These are phyloP conservation scores for Romanomermis culicivorax DNA, from an alignment of 2,888 invertebrate genomes.

Conservation along the genomic window DNA sequence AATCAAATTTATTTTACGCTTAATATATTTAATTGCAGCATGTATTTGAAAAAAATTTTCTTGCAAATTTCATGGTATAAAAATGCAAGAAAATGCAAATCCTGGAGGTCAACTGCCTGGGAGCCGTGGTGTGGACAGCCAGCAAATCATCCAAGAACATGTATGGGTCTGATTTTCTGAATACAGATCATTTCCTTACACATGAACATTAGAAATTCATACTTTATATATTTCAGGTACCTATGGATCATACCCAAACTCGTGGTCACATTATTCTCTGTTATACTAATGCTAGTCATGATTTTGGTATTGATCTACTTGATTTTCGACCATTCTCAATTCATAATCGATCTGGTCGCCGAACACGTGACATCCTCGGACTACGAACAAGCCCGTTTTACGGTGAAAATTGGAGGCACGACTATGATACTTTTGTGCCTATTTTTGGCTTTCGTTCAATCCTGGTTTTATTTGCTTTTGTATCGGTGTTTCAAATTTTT, in stretches of 20 bases:
- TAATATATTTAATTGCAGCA: too few species aligned
- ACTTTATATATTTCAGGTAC: neutral
- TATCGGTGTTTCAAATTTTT: conserved; percentile 1
- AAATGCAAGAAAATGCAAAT: too few species aligned
- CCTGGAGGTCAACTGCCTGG: too few species aligned
- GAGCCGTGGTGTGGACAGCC: too few species aligned
- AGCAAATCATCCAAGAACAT: too few species aligned
- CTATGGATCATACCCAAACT: neutral
- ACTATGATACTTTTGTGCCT: neutral
- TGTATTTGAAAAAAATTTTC: too few species aligned
- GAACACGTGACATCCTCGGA: neutral
- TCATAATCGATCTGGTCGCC: neutral
- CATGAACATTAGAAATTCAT: too few species aligned
- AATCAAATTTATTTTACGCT: too few species aligned
- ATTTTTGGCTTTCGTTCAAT: neutral
- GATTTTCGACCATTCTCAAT: neutral
- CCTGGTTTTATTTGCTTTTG: neutral
- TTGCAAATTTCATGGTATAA: too few species aligned
- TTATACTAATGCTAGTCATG: neutral
- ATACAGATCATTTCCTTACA: too few species aligned
- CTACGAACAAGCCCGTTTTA: conserved; percentile 1
- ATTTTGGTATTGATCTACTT: neutral
- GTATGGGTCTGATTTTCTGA: too few species aligned
- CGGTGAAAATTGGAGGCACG: neutral
- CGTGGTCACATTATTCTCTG: neutral